Evolutionary conservation across 2,113 vertebrate species (phyloP).

Genomic region (Cyprinodon tularosa): DNA sequence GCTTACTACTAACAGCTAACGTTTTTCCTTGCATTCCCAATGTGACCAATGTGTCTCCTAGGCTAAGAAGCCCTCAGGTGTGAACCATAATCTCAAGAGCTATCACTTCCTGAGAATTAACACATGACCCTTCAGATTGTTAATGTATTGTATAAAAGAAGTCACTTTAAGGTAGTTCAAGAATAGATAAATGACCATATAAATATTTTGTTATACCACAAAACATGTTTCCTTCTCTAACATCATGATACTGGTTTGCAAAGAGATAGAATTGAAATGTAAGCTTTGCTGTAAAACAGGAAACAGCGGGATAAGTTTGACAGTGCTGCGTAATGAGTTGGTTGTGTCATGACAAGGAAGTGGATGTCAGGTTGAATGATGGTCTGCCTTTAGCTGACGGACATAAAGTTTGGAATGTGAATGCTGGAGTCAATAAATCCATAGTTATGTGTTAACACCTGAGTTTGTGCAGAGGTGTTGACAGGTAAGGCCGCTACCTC

Average conservation of each 20-base stretch:
- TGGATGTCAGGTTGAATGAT: slow-evolving; percentile 47
- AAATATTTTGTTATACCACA: background rate
- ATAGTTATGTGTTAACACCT: slow-evolving; percentile 44
- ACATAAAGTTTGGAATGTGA: slow-evolving; percentile 62
- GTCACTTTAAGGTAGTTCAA: background rate
- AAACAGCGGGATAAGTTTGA: slow-evolving; percentile 22
- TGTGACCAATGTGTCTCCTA: background rate
- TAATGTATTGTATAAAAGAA: too few species aligned
- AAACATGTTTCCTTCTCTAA: background rate
- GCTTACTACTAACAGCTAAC: background rate
- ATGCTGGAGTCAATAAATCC: slow-evolving; percentile 25
- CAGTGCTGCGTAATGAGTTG: slow-evolving; percentile 31
- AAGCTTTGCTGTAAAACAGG: slow-evolving; percentile 3
- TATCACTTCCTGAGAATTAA: background rate
- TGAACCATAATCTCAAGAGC: background rate
- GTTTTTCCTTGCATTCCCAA: background rate
- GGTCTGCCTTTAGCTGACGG: slow-evolving; percentile 30
- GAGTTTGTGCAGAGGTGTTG: slow-evolving; percentile 44
- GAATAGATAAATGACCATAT: background rate
- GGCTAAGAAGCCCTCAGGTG: too few species aligned
- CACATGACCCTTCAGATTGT: background rate
- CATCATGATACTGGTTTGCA: background rate
- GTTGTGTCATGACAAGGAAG: slow-evolving; percentile 37
- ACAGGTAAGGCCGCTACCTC: slow-evolving; percentile 55
- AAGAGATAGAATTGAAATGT: background rate